Evolutionary conservation across 2,888 invertebrate genomes (phyloP).

Genomic region (Axea sp.): DNA sequence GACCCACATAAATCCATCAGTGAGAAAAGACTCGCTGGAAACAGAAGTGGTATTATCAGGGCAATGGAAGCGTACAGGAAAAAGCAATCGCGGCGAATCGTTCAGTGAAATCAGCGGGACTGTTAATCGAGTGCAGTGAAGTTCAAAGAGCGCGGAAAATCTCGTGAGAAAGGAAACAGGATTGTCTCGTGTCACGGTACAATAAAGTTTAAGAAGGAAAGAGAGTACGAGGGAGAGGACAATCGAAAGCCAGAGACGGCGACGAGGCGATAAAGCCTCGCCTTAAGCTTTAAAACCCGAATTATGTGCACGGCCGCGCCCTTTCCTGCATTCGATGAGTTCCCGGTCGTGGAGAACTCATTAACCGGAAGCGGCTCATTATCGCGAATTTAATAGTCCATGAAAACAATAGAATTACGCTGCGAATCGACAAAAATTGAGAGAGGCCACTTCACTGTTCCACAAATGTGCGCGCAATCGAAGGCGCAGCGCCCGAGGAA

Average conservation of each 20-base stretch:
- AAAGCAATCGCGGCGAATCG: conserved; percentile 37
- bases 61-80: conserved; percentile 23
- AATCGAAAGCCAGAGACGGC: conserved; percentile 55
- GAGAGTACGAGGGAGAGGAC: conserved; percentile 56
- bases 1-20: conserved; percentile 12
- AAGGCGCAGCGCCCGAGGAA: conserved; percentile 53
- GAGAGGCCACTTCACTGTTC: conserved; percentile 58
- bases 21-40: conserved; percentile 5
- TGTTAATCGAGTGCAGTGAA: conserved; percentile 44
- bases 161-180: conserved; percentile 64
- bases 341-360: conserved; percentile 61
- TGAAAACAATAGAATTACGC: conserved; percentile 80
- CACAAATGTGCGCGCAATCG: conserved; percentile 54
- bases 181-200: conserved; percentile 61
- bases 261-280: conserved; percentile 70
- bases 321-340: conserved; percentile 79
- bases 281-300: conserved; percentile 78
- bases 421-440: conserved; percentile 76
- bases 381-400: conserved; percentile 79
- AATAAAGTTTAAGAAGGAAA: conserved; percentile 58
- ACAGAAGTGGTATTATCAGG: conserved; percentile 1
- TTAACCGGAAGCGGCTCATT: conserved; percentile 75
- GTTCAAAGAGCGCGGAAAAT: conserved; percentile 59
- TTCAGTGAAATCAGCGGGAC: conserved; percentile 47
- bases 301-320: conserved; percentile 77